These are phyloP conservation scores for Chalcis sispes DNA, from an alignment of 2,888 invertebrate genomes.

Conservation along the genomic window DNA sequence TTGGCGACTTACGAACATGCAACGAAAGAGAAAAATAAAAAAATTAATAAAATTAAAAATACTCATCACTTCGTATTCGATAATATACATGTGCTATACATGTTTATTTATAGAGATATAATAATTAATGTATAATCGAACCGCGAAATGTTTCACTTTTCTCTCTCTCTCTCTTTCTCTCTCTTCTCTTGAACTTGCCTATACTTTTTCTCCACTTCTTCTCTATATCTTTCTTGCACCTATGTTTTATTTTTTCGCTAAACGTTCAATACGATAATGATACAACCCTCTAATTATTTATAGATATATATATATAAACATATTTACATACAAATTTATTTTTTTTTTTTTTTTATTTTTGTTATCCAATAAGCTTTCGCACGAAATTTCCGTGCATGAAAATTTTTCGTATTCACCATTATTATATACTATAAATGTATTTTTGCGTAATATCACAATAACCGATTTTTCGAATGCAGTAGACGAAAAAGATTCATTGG, in stretches of 20 bases:
- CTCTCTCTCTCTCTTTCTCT: slow-evolving; percentile 39
- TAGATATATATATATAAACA: too few relatives aligned
- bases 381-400: slow-evolving; percentile 36
- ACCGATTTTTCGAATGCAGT: slow-evolving; percentile 30
- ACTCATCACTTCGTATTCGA: background rate
- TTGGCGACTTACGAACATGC: too few relatives aligned
- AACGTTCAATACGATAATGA: slow-evolving; percentile 1
- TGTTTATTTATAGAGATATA: background rate
- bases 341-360: too few relatives aligned
- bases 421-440: slow-evolving; percentile 11
- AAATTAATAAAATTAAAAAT: slow-evolving; percentile 8
- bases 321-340: too few relatives aligned
- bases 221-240: slow-evolving; percentile 40
- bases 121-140: background rate
- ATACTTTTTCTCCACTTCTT: slow-evolving; percentile 32
- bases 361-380: slow-evolving; percentile 26
- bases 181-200: slow-evolving; percentile 31
- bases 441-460: slow-evolving; percentile 10
- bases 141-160: slow-evolving; percentile 24
- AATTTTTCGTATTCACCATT: too few relatives aligned
- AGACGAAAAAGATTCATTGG: slow-evolving; percentile 26
- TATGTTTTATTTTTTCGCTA: slow-evolving; percentile 19
- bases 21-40: too few relatives aligned
- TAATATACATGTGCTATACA: background rate
- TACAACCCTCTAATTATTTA: slow-evolving; percentile 4